Base-by-base conservation (phyloP, 2,888 invertebrate genomes). In the Melinaea menophilus region DNA sequence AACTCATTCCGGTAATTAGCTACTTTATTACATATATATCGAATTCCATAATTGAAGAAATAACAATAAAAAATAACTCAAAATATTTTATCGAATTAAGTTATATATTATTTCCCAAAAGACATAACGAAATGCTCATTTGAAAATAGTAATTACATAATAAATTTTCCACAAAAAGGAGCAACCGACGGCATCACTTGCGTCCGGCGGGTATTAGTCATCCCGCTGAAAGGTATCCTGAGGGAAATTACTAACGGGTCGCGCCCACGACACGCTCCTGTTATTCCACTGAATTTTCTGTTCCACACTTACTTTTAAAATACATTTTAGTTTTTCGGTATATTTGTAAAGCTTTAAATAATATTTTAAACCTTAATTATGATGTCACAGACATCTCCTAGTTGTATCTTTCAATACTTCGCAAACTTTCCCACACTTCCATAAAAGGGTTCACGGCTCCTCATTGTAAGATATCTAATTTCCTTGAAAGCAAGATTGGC, bases 401-500 rank as follows among this genome's bases (percentile, higher is more conserved):
- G 41, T 11, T 41, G 9, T 41, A 41, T 41, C 41, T 41, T 41
- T 41, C 41, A 3, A 5, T 56, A 33, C 54, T 67, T 63, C 61
- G 61, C 63, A 65, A 48, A 65, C 78, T 79, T 90, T 90, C 90
- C 87, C 90, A 90, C 88, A 88, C 82, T 75, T 73, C 74, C 70
- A 79, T 82, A 86, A 89, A 84, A 82, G 85, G 86, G 84, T 86
- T 82, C 85, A 86, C 82, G 79, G 80, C 78, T 80, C 83, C 80
- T 79, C 74, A 84, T 84, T 83, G 85, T 88, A 81, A 86, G 78
- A 90, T 90, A 90, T 90, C 90, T 90, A 90, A 90, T 90, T 90
- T 90, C 90, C 88, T 89, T 85, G 82, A 84, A 84, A 88, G 85
- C 86, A 87, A 90, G 90, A 90, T 90, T 90, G 90, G 86, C 90